These are phyloP conservation scores for Aproaerema taeniolella DNA, from an alignment of 2,888 invertebrate species.

Conservation along the genomic window DNA sequence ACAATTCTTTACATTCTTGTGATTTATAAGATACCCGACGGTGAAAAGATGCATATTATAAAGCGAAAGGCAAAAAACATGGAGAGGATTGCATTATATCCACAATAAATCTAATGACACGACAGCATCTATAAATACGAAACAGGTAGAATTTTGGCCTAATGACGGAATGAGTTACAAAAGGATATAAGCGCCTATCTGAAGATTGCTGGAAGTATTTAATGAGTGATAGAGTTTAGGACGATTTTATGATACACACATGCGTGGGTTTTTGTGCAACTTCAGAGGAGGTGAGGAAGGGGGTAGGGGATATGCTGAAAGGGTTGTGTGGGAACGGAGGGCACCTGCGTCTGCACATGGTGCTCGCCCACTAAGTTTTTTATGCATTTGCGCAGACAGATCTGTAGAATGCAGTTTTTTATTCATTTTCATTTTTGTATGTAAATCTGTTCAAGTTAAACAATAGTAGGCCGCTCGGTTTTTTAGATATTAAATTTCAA, in stretches of 20 bases:
- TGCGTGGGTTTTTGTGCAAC: constrained; percentile 48
- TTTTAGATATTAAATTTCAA: no score
- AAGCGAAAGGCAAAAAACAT: constrained; percentile 57
- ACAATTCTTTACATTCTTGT: no score
- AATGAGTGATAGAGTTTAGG: constrained; percentile 15
- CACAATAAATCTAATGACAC: constrained; percentile 77
- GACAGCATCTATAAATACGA: constrained; percentile 71
- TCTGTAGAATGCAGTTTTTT: constrained; percentile 70
- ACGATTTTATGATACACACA: constrained; percentile 27
- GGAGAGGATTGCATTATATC: constrained; percentile 70
- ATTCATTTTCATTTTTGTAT: constrained; percentile 37
- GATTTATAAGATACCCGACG: no score
- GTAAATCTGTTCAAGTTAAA: constrained; percentile 20
- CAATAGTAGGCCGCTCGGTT: no score
- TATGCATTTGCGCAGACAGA: constrained; percentile 66
- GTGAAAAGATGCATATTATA: no score
- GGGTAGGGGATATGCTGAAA: constrained; percentile 63
- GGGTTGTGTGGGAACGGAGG: constrained; percentile 78
- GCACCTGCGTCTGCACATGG: constrained; percentile 77
- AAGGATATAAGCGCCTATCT: constrained; percentile 30
- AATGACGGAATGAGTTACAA: constrained; percentile 34
- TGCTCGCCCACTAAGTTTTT: constrained; percentile 64
- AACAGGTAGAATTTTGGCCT: constrained; percentile 73
- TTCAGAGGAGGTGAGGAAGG: constrained; percentile 41
- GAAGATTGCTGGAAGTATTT: constrained; percentile 19